Conservation (phyloP, 2,888 invertebrate genomes). For the Ophion ellenae region DNA sequence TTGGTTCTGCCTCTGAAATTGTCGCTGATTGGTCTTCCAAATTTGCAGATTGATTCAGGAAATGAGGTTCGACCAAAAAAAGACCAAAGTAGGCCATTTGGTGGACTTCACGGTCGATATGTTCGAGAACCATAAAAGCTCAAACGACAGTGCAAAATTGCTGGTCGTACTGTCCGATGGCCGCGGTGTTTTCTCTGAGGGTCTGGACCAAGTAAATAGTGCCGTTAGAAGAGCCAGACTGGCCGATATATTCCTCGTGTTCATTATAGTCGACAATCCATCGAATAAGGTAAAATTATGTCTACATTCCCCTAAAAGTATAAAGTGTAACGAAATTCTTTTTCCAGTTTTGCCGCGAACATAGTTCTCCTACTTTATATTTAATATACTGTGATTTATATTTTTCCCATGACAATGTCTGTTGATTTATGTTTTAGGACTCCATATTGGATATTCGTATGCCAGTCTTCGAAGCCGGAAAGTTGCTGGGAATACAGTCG, state of each 20-base stretch:
- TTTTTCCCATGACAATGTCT: not conserved
- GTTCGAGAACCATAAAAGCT: conserved; percentile 85
- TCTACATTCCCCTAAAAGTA: not conserved
- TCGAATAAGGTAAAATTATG: conserved; percentile 89
- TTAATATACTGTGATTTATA: not conserved
- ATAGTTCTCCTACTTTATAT: not conserved
- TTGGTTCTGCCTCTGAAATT: not conserved
- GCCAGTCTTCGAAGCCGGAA: conserved; percentile 88
- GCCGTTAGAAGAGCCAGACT: conserved; percentile 93
- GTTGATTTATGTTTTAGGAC: conserved; percentile 86
- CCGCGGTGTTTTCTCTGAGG: conserved; percentile 95
- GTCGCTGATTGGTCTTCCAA: not conserved
- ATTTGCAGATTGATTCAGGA: conserved; percentile 88
- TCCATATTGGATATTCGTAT: conserved; percentile 96
- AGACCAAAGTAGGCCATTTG: conserved; percentile 93
- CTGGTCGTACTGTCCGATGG: conserved; percentile 98
- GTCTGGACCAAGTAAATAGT: conserved; percentile 90
- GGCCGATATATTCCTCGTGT: conserved; percentile 95
- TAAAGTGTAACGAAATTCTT: not conserved
- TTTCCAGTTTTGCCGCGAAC: not conserved
- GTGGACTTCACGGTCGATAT: conserved; percentile 91
- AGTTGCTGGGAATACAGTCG: conserved; percentile 88
- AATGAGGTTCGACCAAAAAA: conserved; percentile 94
- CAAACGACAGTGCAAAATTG: conserved; percentile 90
- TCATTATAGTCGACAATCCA: conserved; percentile 97